Conservation (phyloP, 1,140 invertebrate genomes). For the Rhagoletis zephyria region DNA sequence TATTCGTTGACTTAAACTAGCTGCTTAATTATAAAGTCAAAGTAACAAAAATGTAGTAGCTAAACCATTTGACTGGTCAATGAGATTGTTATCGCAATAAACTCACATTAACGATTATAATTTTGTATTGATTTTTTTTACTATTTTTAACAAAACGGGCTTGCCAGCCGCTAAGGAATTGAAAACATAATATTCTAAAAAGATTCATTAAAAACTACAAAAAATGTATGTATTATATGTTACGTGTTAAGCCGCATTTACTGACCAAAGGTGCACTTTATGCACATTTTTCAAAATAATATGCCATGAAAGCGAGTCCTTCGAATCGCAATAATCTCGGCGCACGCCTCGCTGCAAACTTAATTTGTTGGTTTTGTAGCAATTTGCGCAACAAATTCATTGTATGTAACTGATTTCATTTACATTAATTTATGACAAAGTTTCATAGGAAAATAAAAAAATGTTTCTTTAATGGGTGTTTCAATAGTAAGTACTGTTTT, state of each 20-base stretch:
- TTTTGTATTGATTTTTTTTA: no score
- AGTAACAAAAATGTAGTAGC: background rate
- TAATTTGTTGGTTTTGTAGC: background rate
- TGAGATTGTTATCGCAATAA: background rate
- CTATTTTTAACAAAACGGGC: background rate
- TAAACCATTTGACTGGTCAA: background rate
- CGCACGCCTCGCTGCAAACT: background rate
- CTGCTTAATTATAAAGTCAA: no score
- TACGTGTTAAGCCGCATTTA: background rate
- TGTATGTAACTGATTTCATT: background rate
- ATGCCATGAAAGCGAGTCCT: background rate
- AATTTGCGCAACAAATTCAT: conserved; percentile 11
- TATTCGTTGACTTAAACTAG: no score
- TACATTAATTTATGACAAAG: background rate
- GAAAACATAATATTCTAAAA: background rate
- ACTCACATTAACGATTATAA: no score
- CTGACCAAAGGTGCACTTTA: conserved; percentile 27
- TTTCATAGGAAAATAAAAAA: background rate
- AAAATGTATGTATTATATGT: background rate
- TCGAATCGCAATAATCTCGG: background rate
- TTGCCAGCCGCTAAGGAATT: background rate
- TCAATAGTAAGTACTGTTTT: background rate
- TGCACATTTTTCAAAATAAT: background rate
- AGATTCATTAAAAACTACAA: background rate
- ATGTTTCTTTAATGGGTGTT: background rate